A percentile compares a stretch with the other conserved stretches of the same genome.
Conservation (phyloP, 2,888 invertebrate genomes). For the Spatulosminthurus flaviceps region DNA sequence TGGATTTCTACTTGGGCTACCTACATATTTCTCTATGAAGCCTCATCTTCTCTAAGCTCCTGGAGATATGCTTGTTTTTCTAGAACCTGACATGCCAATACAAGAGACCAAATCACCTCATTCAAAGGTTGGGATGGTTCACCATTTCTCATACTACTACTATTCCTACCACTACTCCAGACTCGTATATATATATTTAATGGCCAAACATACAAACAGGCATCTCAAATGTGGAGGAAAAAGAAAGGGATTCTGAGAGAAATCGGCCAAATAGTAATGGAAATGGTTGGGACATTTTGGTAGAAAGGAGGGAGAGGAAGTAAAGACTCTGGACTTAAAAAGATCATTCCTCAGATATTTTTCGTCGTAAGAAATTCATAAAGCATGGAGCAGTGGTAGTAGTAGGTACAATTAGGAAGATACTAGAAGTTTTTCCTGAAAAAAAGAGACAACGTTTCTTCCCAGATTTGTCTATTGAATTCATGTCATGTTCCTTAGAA, state of each 20-base stretch:
- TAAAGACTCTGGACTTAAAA: slow-evolving; percentile 22
- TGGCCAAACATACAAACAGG: background rate
- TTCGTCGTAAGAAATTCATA: slow-evolving; percentile 35
- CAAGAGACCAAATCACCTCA: background rate
- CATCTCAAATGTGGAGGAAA: background rate
- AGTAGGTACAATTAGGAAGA: slow-evolving; percentile 2
- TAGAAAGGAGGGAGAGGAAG: background rate
- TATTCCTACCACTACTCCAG: too few relatives aligned
- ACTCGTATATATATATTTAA: background rate
- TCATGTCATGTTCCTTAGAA: background rate
- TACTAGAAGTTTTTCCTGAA: background rate
- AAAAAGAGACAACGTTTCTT: background rate
- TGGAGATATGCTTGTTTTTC: background rate
- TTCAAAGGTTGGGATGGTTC: slow-evolving; percentile 9
- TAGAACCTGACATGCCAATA: background rate
- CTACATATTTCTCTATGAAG: background rate
- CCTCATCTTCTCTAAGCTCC: background rate
- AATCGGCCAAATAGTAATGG: slow-evolving; percentile 22
- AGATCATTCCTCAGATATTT: slow-evolving; percentile 25
- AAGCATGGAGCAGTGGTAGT: background rate
- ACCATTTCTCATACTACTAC: background rate
- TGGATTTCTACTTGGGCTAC: background rate
- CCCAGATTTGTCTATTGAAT: background rate
- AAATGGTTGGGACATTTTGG: background rate
- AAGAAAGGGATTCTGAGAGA: background rate